A percentile compares a stretch with the other conserved stretches of the same genome.
phyloP scores from a whole-genome alignment of 1,140 invertebrate genomes.

The Aethina tumida region DNA sequence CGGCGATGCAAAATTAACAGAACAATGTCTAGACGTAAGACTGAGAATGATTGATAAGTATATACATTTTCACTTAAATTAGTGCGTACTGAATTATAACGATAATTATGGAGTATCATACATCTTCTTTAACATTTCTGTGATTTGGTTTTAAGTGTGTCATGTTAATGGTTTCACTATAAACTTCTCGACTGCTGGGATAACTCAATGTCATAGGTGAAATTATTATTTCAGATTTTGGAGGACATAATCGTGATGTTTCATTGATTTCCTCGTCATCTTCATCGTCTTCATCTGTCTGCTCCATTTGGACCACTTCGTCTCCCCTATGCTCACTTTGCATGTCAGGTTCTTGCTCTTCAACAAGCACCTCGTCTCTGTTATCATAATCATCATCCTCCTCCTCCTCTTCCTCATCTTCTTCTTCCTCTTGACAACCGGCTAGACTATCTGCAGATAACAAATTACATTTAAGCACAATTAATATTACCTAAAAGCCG shows the following conservation, averaged over 20 bases:
- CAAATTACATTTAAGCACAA: background rate
- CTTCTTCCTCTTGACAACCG: slow-evolving; percentile 7
- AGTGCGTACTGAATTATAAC: too few species aligned
- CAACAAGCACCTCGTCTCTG: too few species aligned
- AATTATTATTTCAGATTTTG: slow-evolving; percentile 22
- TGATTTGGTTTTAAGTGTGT: slow-evolving; percentile 13
- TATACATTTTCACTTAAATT: too few species aligned
- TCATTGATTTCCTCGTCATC: slow-evolving; percentile 15
- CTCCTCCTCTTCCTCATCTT: background rate
- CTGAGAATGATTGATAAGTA: too few species aligned
- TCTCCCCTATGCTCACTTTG: too few species aligned
- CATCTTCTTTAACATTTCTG: slow-evolving; percentile 14
- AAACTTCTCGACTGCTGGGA: slow-evolving; percentile 13
- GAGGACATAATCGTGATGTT: slow-evolving; percentile 16
- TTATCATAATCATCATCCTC: slow-evolving; percentile 1
- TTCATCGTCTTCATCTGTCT: slow-evolving; percentile 11
- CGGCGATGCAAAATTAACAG: too few species aligned
- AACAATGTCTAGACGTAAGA: too few species aligned
- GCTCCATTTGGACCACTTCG: too few species aligned
- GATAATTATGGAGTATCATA: too few species aligned
- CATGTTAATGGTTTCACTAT: slow-evolving; percentile 17
- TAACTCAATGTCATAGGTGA: slow-evolving; percentile 19
- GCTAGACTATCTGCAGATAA: background rate
- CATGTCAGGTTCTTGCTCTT: too few species aligned
- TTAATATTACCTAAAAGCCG: background rate